Evolutionary conservation across 1,140 invertebrate genomes (phyloP).

Genomic region (Prorops nasuta): DNA sequence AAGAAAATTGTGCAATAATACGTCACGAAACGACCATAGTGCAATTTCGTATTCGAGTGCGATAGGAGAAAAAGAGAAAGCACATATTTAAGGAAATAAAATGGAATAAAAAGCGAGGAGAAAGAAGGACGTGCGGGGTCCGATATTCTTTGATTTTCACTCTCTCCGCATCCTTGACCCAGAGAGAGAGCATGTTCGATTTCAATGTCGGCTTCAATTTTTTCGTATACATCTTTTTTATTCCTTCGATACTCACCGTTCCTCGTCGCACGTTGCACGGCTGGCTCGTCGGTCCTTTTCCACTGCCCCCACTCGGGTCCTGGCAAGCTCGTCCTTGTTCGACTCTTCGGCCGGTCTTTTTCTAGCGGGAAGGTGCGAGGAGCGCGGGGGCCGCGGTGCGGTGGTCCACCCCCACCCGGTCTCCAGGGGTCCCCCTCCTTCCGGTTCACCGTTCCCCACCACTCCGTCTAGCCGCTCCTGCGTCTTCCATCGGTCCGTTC

Average conservation of each 20-base stretch:
- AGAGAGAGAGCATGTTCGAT: constrained; percentile 33
- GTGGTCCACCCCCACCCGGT: too few species aligned
- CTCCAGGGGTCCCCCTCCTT: too few species aligned
- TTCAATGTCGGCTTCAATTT: constrained; percentile 32
- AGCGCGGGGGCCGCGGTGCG: too few species aligned
- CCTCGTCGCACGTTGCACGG: background rate
- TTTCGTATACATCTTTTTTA: constrained; percentile 22
- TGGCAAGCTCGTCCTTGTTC: background rate
- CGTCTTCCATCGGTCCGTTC: constrained; percentile 21
- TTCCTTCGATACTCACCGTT: constrained; percentile 30
- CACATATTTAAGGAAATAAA: too few species aligned
- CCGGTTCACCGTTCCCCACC: constrained; percentile 8
- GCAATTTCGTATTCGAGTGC: too few species aligned
- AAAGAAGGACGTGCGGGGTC: constrained; percentile 13
- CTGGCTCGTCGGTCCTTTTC: too few species aligned
- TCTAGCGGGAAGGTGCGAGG: too few species aligned
- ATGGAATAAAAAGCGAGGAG: too few species aligned
- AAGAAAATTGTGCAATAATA: too few species aligned
- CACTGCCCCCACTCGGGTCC: background rate
- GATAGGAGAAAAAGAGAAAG: too few species aligned
- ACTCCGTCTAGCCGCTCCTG: constrained; percentile 8
- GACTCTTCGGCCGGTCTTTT: too few species aligned
- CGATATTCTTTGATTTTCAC: constrained; percentile 34
- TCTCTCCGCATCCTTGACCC: constrained; percentile 36
- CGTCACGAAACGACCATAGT: too few species aligned